phyloP scores from a whole-genome alignment of 2,888 invertebrate genomes.

The Laothoe populi region DNA sequence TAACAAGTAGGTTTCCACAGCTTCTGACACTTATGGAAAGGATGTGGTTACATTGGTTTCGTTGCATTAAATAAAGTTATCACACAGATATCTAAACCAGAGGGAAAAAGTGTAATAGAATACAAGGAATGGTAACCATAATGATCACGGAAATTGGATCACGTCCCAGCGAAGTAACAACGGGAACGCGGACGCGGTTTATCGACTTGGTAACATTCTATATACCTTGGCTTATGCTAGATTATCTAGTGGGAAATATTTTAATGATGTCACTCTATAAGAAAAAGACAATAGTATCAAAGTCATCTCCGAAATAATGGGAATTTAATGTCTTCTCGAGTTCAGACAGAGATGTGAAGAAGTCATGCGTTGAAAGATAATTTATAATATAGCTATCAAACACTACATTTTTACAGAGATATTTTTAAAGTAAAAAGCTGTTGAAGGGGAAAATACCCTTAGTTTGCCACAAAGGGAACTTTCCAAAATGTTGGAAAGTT shows the following conservation, averaged over 20 bases:
- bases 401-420: background rate
- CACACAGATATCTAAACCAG: background rate
- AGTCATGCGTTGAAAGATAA: background rate
- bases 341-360: background rate
- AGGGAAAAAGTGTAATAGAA: conserved; percentile 1
- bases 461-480: background rate
- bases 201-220: background rate
- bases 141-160: conserved; percentile 12
- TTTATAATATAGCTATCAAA: background rate
- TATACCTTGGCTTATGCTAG: background rate
- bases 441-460: background rate
- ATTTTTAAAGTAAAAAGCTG: background rate
- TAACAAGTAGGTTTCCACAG: too few species aligned
- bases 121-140: background rate
- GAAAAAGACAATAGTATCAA: background rate
- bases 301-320: background rate
- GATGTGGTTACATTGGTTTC: background rate
- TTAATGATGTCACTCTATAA: conserved; percentile 2
- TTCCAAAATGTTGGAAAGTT: background rate
- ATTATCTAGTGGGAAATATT: background rate
- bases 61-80: background rate
- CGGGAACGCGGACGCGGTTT: conserved; percentile 11
- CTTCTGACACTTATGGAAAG: background rate
- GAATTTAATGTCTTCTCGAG: background rate
- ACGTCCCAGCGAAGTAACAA: background rate